Conservation (phyloP, 2,888 invertebrate genomes). For the Nemotelus pantherinus region DNA sequence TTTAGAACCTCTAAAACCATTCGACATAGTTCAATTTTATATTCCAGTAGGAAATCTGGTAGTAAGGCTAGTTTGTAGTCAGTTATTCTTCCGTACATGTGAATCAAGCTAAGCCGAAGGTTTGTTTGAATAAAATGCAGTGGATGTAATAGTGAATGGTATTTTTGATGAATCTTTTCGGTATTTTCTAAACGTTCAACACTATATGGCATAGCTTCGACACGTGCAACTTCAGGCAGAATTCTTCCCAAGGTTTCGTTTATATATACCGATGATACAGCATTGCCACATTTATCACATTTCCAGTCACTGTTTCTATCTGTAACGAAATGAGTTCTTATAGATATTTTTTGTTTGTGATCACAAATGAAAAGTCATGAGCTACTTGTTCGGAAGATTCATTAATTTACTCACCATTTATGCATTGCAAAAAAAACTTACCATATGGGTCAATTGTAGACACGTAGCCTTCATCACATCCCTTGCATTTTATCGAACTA, state of each 20-base stretch:
- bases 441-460: conserved; percentile 74
- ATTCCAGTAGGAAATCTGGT: conserved; percentile 76
- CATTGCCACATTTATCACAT: conserved; percentile 70
- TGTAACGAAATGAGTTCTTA: background rate
- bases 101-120: conserved; percentile 75
- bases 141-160: conserved; percentile 78
- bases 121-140: conserved; percentile 76
- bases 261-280: conserved; percentile 71
- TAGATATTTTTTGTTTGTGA: background rate
- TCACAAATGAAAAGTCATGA: too few relatives aligned
- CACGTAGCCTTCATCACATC: conserved; percentile 78
- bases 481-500: conserved; percentile 81
- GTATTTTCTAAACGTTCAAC: conserved; percentile 72
- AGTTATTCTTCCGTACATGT: conserved; percentile 80
- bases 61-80: conserved; percentile 78
- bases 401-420: background rate
- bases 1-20: conserved; percentile 75
- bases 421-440: conserved; percentile 58
- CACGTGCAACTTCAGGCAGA: conserved; percentile 73
- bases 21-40: conserved; percentile 79
- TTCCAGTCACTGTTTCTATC: conserved; percentile 57
- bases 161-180: conserved; percentile 72
- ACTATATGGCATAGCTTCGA: conserved; percentile 70
- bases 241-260: conserved; percentile 72
- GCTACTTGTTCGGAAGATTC: background rate